Percentiles rank a stretch among this genome's conserved stretches.
Conservation (phyloP, 1,140 invertebrate genomes). For the Lordiphosa mommai region DNA sequence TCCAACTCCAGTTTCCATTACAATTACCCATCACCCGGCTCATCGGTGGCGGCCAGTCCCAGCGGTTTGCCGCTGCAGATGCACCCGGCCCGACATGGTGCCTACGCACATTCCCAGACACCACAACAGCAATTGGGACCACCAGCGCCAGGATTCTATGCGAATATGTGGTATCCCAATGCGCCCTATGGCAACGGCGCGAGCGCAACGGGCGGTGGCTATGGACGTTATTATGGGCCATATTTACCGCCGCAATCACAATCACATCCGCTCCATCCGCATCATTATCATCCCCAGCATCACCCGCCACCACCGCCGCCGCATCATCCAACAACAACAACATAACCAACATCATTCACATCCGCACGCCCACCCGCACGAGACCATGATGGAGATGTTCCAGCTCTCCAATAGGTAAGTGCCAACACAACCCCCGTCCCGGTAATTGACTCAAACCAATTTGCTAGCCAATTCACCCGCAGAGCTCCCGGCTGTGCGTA, state of each 20-base stretch:
- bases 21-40: conserved; percentile 45
- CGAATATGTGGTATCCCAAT: conserved; percentile 77
- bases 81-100: conserved; percentile 22
- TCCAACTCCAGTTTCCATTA: conserved; percentile 51
- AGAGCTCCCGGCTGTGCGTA: neutral
- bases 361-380: conserved; percentile 53
- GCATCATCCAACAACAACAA: conserved; percentile 30
- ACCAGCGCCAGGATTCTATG: conserved; percentile 42
- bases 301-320: neutral
- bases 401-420: conserved; percentile 77
- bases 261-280: conserved; percentile 23
- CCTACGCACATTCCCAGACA: conserved; percentile 52
- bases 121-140: conserved; percentile 6
- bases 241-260: conserved; percentile 25
- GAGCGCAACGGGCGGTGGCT: neutral
- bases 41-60: conserved; percentile 4
- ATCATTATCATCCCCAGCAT: conserved; percentile 3
- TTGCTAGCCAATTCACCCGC: conserved; percentile 22
- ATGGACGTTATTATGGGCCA: conserved; percentile 20
- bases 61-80: neutral
- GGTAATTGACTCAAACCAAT: conserved; percentile 19
- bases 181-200: conserved; percentile 45
- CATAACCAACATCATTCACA: conserved; percentile 14
- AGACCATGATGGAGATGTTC: conserved; percentile 77
- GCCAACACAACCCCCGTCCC: neutral